Evolutionary conservation across 2,888 invertebrate species (phyloP).

Genomic region (Rhagonycha fulva): DNA sequence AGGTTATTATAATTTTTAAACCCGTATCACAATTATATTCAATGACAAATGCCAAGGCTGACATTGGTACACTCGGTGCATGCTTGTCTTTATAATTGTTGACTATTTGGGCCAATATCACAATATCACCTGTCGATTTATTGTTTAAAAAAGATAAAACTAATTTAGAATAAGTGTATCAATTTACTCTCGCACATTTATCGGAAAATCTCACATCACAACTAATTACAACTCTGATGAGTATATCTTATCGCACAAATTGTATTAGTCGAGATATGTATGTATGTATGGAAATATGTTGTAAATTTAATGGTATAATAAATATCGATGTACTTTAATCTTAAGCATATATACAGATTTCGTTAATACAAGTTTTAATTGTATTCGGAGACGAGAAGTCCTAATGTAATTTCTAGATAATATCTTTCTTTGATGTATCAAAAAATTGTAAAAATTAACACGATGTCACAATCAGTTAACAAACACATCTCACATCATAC

Average conservation of each 20-base stretch:
- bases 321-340: background rate
- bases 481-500: constrained; percentile 35
- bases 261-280: background rate
- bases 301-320: background rate
- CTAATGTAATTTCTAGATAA: background rate
- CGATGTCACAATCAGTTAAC: constrained; percentile 27
- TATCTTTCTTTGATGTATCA: background rate
- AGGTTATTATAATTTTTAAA: background rate
- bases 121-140: constrained; percentile 36
- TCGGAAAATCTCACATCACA: background rate
- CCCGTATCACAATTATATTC: background rate
- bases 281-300: background rate
- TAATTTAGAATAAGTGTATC: constrained; percentile 11
- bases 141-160: constrained; percentile 16
- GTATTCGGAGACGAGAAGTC: background rate
- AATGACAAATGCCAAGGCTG: background rate
- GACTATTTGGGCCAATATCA: constrained; percentile 41
- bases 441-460: constrained; percentile 8
- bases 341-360: background rate
- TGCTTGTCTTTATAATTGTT: constrained; percentile 22
- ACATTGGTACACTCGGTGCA: background rate
- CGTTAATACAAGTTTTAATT: background rate
- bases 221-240: background rate
- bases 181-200: constrained; percentile 2
- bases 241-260: constrained; percentile 13